Percentiles rank a stretch among this genome's conserved stretches.
Evolutionary conservation across 1,140 invertebrate species (phyloP).

Genomic region (Trichonephila clavipes): DNA sequence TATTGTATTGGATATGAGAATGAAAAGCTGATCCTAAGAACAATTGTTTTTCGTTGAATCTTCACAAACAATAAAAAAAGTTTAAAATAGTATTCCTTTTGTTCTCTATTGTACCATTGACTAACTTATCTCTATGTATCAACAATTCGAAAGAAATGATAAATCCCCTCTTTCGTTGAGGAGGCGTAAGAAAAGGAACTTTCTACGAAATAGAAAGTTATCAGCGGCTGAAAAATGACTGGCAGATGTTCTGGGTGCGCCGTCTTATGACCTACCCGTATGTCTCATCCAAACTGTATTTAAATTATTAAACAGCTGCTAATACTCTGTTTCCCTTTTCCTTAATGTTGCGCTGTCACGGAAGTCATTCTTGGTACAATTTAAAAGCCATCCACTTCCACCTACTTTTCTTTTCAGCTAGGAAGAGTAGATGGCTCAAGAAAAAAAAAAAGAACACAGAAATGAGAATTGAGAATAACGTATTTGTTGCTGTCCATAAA

Average conservation of each 20-base stretch:
- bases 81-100: not conserved
- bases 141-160: not conserved
- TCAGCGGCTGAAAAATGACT: constrained; percentile 9
- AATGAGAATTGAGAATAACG: not conserved
- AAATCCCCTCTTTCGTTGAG: not conserved
- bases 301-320: constrained; percentile 43
- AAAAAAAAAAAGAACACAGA: not conserved
- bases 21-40: no score
- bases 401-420: not conserved
- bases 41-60: no score
- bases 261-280: not conserved
- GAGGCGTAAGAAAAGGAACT: not conserved
- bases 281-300: constrained; percentile 49
- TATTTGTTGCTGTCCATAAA: not conserved
- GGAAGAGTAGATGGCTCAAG: not conserved
- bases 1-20: no score
- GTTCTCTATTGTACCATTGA: not conserved
- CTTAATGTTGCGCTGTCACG: constrained; percentile 21
- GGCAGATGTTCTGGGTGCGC: constrained; percentile 32
- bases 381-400: constrained; percentile 5
- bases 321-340: constrained; percentile 43
- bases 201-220: not conserved
- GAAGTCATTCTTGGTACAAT: constrained; percentile 9
- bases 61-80: no score
- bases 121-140: not conserved